Base-by-base conservation (phyloP, 2,888 invertebrate genomes). In the Apodemia duryi region DNA sequence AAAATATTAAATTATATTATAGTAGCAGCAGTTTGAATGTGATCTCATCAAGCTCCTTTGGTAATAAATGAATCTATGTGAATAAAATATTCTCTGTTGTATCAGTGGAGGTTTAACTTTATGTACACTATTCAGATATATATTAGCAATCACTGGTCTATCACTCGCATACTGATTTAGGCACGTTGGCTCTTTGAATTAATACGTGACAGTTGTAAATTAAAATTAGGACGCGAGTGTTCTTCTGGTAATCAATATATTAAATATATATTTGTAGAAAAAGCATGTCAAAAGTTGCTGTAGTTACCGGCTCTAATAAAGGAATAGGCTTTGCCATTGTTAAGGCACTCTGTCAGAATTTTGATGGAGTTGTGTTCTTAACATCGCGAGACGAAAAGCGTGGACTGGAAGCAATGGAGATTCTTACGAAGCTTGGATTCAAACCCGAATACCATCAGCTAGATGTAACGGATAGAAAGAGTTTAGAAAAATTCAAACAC, bases 241-340 rank as follows among this genome's bases (percentile, higher is more conserved):
- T 7, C 21, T 21, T 51, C 7, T 51, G 21, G 7, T 21, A 21
- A 51, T 7, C 7, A 51, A 7, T 7, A 51, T 21, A 21, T n/a
- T 49, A 6, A 6, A 51, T n/a, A 13, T 46, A 46, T 13, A 13
- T 46, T n/a, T 51, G 51, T 21, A 7, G 21, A 21, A 21, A 2
- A 21, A 21, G 6, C 21, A 75, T 75, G 75, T 68, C 71, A n/a
- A 67, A 69, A 68, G 72, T 78, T 6, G 83, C 81, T 0, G 78
- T 83, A 2, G 94, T 95, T n/a, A 95, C 95, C 38, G 95, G 95
- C 28, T 83, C 92, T 46, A 95, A 95, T 77, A 95, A 95, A 80
- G 95, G 95, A 0, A 94, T 95, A 70, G 95, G 95, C 1, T 94
- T 88, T 71, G 93, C 89, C 0, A 94, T 94, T 61, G 94, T 94